Percentiles rank a stretch among this genome's conserved stretches.
Evolutionary conservation across 2,888 invertebrate genomes (phyloP).

Genomic region (Cynaeus angustus): DNA sequence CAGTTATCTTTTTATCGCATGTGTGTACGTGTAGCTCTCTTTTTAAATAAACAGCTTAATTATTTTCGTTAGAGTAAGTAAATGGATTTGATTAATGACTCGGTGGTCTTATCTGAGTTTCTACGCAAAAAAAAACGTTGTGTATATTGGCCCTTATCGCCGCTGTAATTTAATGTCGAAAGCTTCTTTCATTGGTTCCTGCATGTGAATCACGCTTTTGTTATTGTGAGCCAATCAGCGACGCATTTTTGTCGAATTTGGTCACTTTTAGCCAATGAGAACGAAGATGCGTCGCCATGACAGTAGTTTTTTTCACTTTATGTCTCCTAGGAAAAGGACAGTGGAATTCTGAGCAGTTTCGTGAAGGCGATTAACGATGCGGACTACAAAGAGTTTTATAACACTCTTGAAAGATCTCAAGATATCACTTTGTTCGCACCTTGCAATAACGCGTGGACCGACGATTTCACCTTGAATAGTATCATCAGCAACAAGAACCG

Average conservation of each 20-base stretch:
- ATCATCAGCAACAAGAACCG: slow-evolving; percentile 81
- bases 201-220: slow-evolving; percentile 15
- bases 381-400: slow-evolving; percentile 83
- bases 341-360: slow-evolving; percentile 87
- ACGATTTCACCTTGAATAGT: slow-evolving; percentile 79
- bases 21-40: too few relatives aligned
- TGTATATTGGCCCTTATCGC: too few relatives aligned
- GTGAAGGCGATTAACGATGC: slow-evolving; percentile 85
- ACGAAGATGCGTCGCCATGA: background rate
- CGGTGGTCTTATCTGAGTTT: too few relatives aligned
- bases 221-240: too few relatives aligned
- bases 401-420: slow-evolving; percentile 79
- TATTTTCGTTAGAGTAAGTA: too few relatives aligned
- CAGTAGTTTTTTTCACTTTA: background rate
- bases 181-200: background rate
- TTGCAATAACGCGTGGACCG: slow-evolving; percentile 89
- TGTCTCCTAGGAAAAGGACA: slow-evolving; percentile 78
- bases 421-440: slow-evolving; percentile 92
- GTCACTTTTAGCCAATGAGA: background rate
- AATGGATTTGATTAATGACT: too few relatives aligned
- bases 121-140: too few relatives aligned
- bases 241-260: too few relatives aligned
- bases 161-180: too few relatives aligned
- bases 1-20: too few relatives aligned
- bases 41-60: too few relatives aligned